Percentiles rank a stretch among this genome's conserved stretches.
Conservation (phyloP, 2,888 invertebrate genomes). For the Torymus tubicola region DNA sequence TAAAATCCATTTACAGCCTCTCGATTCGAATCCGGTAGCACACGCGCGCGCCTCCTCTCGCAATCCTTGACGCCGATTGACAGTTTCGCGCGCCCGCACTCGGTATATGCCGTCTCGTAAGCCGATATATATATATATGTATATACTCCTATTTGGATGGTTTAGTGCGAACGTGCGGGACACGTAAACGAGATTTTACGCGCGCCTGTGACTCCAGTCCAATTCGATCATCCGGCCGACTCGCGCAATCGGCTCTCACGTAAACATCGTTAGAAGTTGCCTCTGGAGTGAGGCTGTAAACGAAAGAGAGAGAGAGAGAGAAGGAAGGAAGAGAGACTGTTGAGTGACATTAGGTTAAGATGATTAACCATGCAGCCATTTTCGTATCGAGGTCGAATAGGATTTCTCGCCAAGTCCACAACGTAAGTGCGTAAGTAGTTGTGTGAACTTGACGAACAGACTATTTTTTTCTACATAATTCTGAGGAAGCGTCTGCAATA, state of each 20-base stretch:
- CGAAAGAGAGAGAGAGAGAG: background rate
- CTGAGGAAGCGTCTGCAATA: too few relatives aligned
- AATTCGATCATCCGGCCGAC: slow-evolving; percentile 25
- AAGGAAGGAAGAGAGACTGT: background rate
- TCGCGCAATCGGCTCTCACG: slow-evolving; percentile 37
- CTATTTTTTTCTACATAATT: too few relatives aligned
- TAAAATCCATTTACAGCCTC: slow-evolving; percentile 39
- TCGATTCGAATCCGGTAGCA: background rate
- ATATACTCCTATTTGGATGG: too few relatives aligned
- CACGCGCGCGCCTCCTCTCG: background rate
- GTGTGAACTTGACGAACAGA: background rate
- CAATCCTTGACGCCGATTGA: slow-evolving; percentile 27
- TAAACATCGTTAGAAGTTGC: slow-evolving; percentile 50
- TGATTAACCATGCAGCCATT: slow-evolving; percentile 31
- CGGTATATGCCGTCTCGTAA: background rate
- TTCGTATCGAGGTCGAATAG: background rate
- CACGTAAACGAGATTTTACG: slow-evolving; percentile 33
- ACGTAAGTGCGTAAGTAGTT: background rate
- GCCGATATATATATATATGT: too few relatives aligned
- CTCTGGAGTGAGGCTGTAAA: background rate
- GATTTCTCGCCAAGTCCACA: too few relatives aligned
- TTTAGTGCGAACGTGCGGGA: background rate
- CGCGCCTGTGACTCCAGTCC: background rate
- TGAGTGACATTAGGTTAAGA: slow-evolving; percentile 26
- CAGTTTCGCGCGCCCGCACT: slow-evolving; percentile 16